Base-by-base conservation (phyloP, 2,113 vertebrate genomes). In the Mionectes macconnelli region DNA sequence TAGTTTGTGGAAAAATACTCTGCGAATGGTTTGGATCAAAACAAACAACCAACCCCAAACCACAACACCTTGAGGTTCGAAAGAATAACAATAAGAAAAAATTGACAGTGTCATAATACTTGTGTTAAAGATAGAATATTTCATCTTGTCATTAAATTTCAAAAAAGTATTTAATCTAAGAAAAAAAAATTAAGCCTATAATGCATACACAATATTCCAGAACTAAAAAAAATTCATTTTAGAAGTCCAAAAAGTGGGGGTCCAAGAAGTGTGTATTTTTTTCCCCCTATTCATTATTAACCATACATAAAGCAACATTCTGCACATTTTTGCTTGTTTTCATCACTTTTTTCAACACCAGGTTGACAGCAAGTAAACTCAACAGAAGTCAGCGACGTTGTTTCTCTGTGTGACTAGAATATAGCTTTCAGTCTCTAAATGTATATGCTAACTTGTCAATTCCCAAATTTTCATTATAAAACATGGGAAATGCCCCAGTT, bases 1-100 rank as follows among this genome's bases (percentile, higher is more conserved):
- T 15, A 62, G 12, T 24, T 82, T 77, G 8, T 37, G 37, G 6
- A 18, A 69, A 92, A 92, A 83, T 6, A 40, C 4, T 49, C 18
- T 0, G 0, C 1, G 2, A 86, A 55, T 27, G 1, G 39, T 3
- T 55, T n/a, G 8, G 23, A 74, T 50, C 69, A 53, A 78, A 87
- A 31, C 49, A 27, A 69, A 13, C 33, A 53, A 68, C 9, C 47
- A 27, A 7, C 0, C 8, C 60, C 14, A 35, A 66, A 49, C 8
- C 14, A 37, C n/a, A 73, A 8, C 4, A 47, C 2, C 4, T 17
- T 7, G 2, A 12, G 3, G 12, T 8, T 1, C 23, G 31, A 69
- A 55, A 55, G 12, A 66, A 35, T 16, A 30, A 21, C 27, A 40
- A 35, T 9, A 57, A 13, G 21, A 30, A 22, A 23, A 33, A 33